Evolutionary conservation across 2,113 vertebrate species (phyloP).

Genomic region (Mesocricetus auratus): DNA sequence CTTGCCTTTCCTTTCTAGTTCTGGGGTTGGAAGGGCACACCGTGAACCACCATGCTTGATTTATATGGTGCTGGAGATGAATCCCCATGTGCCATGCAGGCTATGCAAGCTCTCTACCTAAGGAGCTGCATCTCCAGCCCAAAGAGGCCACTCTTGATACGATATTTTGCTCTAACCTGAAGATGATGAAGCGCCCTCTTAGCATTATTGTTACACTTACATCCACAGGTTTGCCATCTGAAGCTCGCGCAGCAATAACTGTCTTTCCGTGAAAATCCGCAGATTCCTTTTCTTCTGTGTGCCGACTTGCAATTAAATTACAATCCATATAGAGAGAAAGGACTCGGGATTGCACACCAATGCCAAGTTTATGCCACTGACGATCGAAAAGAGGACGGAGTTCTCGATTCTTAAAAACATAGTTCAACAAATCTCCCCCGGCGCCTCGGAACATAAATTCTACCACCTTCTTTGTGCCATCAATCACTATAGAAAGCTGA

Average conservation of each 20-base stretch:
- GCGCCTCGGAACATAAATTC: constrained; percentile 91
- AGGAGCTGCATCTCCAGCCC: neutral
- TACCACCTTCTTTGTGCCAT: constrained; percentile 93
- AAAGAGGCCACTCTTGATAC: neutral
- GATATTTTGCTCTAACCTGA: neutral
- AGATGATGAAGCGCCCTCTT: neutral
- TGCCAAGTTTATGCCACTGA: constrained; percentile 96
- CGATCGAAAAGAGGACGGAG: constrained; percentile 95
- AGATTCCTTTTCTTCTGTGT: constrained; percentile 88
- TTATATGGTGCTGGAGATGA: neutral
- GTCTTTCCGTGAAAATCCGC: constrained; percentile 90
- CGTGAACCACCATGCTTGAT: neutral
- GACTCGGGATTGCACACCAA: constrained; percentile 90
- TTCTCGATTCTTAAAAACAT: constrained; percentile 94
- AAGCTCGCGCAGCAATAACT: constrained; percentile 91
- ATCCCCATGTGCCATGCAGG: too few species aligned
- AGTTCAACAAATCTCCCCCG: constrained; percentile 90
- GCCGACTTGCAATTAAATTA: constrained; percentile 92
- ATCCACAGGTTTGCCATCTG: constrained; percentile 95
- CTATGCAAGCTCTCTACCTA: neutral
- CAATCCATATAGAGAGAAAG: constrained; percentile 96
- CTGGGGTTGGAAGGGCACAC: neutral
- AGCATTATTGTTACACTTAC: constrained; percentile 87
- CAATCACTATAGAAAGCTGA: constrained; percentile 93
- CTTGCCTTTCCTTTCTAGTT: neutral